Evolutionary conservation across 2,113 vertebrate species (phyloP).

Genomic region (Haemorhous mexicanus): DNA sequence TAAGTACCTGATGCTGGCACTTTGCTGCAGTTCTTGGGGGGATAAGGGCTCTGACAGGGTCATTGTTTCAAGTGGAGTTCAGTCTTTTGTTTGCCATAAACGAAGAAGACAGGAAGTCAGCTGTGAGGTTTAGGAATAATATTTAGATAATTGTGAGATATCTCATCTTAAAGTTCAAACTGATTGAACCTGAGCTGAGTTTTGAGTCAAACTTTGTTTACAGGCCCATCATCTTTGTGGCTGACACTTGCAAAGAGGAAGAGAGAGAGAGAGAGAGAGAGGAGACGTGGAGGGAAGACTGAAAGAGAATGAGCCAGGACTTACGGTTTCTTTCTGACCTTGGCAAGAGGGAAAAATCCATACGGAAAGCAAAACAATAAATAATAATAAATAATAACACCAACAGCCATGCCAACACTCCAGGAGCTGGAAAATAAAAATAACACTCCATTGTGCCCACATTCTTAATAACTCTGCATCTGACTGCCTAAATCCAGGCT

Average conservation of each 20-base stretch:
- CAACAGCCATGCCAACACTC: neutral
- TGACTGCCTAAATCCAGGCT: constrained; percentile 31
- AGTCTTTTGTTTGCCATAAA: constrained; percentile 64
- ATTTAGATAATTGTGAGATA: constrained; percentile 76
- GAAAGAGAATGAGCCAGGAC: constrained; percentile 25
- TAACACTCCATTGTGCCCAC: constrained; percentile 52
- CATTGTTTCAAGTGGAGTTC: constrained; percentile 65
- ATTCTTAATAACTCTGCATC: constrained; percentile 50
- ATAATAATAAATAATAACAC: constrained; percentile 67
- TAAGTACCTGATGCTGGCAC: constrained; percentile 59
- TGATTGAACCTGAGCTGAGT: constrained; percentile 68
- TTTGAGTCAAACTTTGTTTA: constrained; percentile 64
- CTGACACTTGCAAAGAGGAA: constrained; percentile 25
- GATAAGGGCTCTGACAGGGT: constrained; percentile 58
- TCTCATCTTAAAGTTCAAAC: constrained; percentile 72
- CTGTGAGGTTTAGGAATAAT: constrained; percentile 74
- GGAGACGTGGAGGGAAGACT: neutral
- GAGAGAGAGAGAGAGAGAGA: neutral
- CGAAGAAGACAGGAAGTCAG: constrained; percentile 73
- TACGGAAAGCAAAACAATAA: constrained; percentile 64
- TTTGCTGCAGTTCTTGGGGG: constrained; percentile 42
- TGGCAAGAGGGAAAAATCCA: constrained; percentile 66
- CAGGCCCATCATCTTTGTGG: constrained; percentile 52
- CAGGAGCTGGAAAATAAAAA: constrained; percentile 46
- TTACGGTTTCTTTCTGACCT: constrained; percentile 67